Base-by-base conservation (phyloP, 2,113 vertebrate species). In the Isurus oxyrinchus region DNA sequence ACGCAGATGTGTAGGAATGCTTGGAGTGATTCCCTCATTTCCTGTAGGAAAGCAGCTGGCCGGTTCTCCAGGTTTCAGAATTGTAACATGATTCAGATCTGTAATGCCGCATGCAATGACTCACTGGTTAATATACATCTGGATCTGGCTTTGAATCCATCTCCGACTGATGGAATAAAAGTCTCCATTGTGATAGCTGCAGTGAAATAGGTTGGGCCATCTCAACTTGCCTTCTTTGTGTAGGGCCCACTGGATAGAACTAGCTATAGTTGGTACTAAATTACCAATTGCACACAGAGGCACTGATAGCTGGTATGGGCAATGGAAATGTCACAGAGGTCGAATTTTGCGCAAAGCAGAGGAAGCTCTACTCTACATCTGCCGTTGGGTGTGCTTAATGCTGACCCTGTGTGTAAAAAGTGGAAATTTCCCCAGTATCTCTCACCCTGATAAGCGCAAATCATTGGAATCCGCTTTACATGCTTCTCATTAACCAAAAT, bases 311-410 rank as follows among this genome's bases (percentile, higher is more conserved):
- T 59, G 31, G 53, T 31, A 57, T 90, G 27, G 23, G 90, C 59
- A 94, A 40, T 94, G 59, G 59, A 94, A 66, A 44, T 66, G 35
- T 63, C 90, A 35, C 23, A 16, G 35, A 61, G 21, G 23, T 63
- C 35, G 31, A 94, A 40, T 91, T 91, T 94, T 94, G 90, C 35
- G 90, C 90, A 94, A 94, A 94, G 90, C 66, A 63, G 90, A 94
- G 90, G 59, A n/a, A 63, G 90, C 90, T 94, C 35, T 40, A 23
- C 59, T 1, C 31, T 63, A 14, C 35, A 61, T n/a, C 79, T 84
- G 79, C n/a, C 5, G 31, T 10, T 72, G 69, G 25, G 25, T 44
- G 79, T 84, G n/a, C 81, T 84, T 84, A 84, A 84, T 44, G 81
- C 81, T 84, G 81, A 84, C n/a, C 6, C 81, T 94, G 90, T 16